Evolutionary conservation across 1,140 invertebrate genomes (phyloP).

Genomic region (Venustaconcha ellipsiformis): DNA sequence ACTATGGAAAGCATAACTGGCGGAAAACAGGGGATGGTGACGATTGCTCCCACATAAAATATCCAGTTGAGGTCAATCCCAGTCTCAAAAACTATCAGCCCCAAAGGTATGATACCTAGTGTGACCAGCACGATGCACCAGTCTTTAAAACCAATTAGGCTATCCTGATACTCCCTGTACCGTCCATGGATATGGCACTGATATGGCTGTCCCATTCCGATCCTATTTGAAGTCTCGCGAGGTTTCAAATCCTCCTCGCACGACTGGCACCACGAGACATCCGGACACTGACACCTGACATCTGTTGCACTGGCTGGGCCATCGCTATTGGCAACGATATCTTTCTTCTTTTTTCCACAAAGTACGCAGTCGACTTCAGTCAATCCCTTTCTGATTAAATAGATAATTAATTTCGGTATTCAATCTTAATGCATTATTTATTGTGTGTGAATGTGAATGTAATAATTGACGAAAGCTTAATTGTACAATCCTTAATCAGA

Average conservation of each 20-base stretch:
- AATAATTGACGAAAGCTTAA: no score
- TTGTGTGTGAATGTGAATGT: no score
- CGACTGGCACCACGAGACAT: constrained; percentile 44
- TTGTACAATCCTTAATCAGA: no score
- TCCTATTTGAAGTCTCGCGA: not conserved
- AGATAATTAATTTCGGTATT: no score
- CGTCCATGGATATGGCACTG: constrained; percentile 63
- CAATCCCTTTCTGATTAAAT: constrained; percentile 29
- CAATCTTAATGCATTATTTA: no score
- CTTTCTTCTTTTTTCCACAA: constrained; percentile 56
- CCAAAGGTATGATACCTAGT: constrained; percentile 58
- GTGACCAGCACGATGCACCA: constrained; percentile 66
- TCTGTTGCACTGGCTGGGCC: constrained; percentile 11
- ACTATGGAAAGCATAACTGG: constrained; percentile 62
- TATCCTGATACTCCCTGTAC: constrained; percentile 65
- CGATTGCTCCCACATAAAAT: constrained; percentile 61
- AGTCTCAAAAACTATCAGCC: constrained; percentile 57
- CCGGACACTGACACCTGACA: constrained; percentile 39
- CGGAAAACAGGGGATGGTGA: constrained; percentile 63
- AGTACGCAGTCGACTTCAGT: constrained; percentile 50
- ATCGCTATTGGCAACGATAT: constrained; percentile 38
- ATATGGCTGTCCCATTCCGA: constrained; percentile 55
- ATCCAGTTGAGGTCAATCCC: constrained; percentile 65
- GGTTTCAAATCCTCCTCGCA: constrained; percentile 29
- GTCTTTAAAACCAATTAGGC: constrained; percentile 65